phyloP scores from a whole-genome alignment of 2,888 invertebrate species.

The Sarcophaga subvicina region DNA sequence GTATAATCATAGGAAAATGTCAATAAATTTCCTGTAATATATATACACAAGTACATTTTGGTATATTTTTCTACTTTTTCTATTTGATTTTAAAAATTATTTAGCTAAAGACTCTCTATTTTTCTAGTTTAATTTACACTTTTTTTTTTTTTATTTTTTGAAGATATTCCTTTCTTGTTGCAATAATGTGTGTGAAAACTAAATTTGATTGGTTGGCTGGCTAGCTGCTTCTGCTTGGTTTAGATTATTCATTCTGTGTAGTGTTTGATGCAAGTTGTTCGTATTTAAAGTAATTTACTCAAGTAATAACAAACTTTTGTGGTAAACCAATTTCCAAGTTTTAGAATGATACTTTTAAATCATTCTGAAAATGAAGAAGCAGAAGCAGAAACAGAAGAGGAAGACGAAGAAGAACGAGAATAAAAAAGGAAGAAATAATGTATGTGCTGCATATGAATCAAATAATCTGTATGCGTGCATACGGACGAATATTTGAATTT shows the following conservation, averaged over 20 bases:
- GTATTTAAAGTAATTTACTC: slow-evolving; percentile 63
- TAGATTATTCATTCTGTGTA: neutral
- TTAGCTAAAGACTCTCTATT: slow-evolving; percentile 47
- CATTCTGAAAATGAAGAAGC: slow-evolving; percentile 44
- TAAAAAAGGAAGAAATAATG: neutral
- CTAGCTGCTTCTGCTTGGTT: neutral
- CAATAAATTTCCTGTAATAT: slow-evolving; percentile 57
- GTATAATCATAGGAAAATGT: slow-evolving; percentile 51
- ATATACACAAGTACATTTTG: slow-evolving; percentile 3
- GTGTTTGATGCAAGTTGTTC: slow-evolving; percentile 41
- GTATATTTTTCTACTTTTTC: slow-evolving; percentile 4
- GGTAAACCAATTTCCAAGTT: slow-evolving; percentile 68
- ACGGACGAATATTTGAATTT: neutral
- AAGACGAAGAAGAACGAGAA: neutral
- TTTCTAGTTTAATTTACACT: slow-evolving; percentile 36
- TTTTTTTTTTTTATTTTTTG: slow-evolving; percentile 4
- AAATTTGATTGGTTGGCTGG: neutral
- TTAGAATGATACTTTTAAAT: slow-evolving; percentile 64
- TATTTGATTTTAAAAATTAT: slow-evolving; percentile 43
- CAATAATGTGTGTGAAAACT: slow-evolving; percentile 37
- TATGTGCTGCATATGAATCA: slow-evolving; percentile 32
- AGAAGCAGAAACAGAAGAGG: neutral
- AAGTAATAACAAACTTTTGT: slow-evolving; percentile 69
- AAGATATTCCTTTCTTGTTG: neutral
- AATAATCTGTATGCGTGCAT: neutral